Evolutionary conservation across 2,113 vertebrate genomes (phyloP).

Genomic region (Pygoscelis adeliae): DNA sequence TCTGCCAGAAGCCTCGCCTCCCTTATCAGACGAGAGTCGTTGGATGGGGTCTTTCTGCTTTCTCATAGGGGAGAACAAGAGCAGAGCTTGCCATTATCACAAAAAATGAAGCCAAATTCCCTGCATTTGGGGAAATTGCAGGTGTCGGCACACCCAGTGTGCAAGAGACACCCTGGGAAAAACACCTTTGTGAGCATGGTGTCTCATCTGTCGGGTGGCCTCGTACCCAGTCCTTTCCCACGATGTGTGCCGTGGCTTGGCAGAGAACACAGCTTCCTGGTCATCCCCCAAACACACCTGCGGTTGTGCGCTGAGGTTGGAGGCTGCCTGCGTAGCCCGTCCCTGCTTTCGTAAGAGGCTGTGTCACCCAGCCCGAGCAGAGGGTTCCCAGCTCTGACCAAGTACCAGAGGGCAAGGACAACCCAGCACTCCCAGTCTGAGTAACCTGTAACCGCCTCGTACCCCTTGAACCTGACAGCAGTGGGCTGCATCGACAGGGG

Average conservation of each 20-base stretch:
- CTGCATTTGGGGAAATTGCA: neutral
- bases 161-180: neutral
- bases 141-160: neutral
- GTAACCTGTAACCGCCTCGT: neutral
- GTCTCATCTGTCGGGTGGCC: neutral
- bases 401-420: neutral
- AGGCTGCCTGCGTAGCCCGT: fast-evolving
- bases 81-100: neutral
- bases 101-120: neutral
- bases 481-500: neutral
- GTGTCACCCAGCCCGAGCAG: neutral
- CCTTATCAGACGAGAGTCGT: neutral
- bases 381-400: neutral
- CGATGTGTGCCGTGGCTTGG: neutral
- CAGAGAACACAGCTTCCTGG: neutral
- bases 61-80: neutral
- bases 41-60: neutral
- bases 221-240: neutral
- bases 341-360: neutral
- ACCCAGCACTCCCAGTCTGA: neutral
- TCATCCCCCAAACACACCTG: neutral
- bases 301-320: neutral
- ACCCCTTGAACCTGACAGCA: neutral
- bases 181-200: neutral
- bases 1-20: neutral